Base-by-base conservation (phyloP, 2,888 invertebrate species). In the Metopia argyrocephala region DNA sequence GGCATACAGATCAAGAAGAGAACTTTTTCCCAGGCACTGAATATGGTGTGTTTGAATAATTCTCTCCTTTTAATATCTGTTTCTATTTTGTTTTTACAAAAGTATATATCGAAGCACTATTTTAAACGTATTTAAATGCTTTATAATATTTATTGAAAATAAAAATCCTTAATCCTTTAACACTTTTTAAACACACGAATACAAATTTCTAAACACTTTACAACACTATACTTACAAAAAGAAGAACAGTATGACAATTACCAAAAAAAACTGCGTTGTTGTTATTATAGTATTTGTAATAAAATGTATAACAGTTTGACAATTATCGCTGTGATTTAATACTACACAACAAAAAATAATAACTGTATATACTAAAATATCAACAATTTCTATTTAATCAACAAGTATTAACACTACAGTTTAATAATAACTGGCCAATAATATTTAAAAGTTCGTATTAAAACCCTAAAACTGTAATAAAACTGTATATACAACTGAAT, bases 1-100 rank as follows among this genome's bases (percentile, higher is more conserved):
- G 96, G 96, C 95, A 95, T 86, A 96, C 95, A 85, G 95, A 96
- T 91, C 93, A 90, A 84, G 86, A 90, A 83, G 90, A 91, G 86
- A 89, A 84, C 86, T 91, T 89, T 84, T 89, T 87, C 85, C 90
- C 90, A 76, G 89, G 88, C 87, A 87, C 87, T 85, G 89, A 90
- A 88, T 90, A 90, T 86, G 90, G 90, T 91, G 89, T 86, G 90
- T 90, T 84, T 38, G 38, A 12, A 38, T 38, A 12, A 38, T 38
- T 27, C 57, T 27, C 21, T 46, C n/a, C n/a, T 4, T 21, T 6
- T 21, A 27, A 12, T 56, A 45, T 52, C 5, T 52, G 15, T 15
- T 38, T 12, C 12, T 12, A 12, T 12, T 38, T n/a, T n/a, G 12
- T 12, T 38, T 12, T 12, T 38, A 38, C 38, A 12, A 38, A 3